phyloP scores from a whole-genome alignment of 2,113 vertebrate genomes.

The Rhynchopsitta pachyrhyncha region DNA sequence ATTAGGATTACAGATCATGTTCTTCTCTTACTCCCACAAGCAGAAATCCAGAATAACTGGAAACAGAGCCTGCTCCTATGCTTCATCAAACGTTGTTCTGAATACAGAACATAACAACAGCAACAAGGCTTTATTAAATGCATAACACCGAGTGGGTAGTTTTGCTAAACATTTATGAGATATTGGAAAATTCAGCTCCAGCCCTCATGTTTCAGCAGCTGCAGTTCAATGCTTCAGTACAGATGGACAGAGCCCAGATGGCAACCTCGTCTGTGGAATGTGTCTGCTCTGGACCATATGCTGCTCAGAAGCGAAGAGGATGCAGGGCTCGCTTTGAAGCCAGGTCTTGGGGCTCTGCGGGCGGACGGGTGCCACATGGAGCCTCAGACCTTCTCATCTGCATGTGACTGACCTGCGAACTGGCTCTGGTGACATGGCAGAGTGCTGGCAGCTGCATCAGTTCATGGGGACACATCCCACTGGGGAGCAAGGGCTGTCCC shows the following conservation, averaged over 20 bases:
- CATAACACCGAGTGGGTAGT: background rate
- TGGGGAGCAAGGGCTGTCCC: background rate
- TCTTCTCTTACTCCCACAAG: background rate
- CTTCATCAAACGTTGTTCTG: background rate
- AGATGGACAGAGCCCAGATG: conserved; percentile 24
- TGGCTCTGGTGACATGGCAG: background rate
- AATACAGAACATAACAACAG: background rate
- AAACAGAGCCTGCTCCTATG: background rate
- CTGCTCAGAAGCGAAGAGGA: background rate
- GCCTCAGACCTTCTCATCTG: background rate
- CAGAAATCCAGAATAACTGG: background rate
- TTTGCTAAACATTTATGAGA: conserved; percentile 16
- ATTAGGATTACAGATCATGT: background rate
- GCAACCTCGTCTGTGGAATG: background rate
- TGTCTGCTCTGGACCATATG: conserved; percentile 17
- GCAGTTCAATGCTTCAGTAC: background rate
- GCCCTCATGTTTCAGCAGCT: conserved; percentile 8
- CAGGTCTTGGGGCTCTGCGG: background rate
- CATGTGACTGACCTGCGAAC: background rate
- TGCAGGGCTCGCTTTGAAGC: conserved; percentile 3
- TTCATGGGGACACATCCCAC: rapidly evolving
- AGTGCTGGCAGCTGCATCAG: background rate
- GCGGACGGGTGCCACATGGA: conserved; percentile 29
- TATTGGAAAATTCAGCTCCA: conserved; percentile 33
- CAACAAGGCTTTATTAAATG: background rate